phyloP scores from a whole-genome alignment of 1,140 invertebrate genomes.

The Bombus confusus region DNA sequence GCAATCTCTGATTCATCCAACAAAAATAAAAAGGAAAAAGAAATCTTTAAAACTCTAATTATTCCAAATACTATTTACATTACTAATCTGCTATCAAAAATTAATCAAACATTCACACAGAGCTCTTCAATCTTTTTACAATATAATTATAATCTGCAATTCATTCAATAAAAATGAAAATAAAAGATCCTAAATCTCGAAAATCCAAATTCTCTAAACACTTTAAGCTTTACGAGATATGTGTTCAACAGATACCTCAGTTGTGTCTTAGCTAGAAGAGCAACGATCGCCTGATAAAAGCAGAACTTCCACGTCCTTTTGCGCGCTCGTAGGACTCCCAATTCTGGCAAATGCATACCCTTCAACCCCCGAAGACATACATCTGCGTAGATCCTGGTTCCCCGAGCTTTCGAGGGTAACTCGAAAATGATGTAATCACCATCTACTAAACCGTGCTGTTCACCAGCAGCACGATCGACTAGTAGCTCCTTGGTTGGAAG shows the following conservation, averaged over 20 bases:
- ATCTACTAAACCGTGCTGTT: conserved; percentile 70
- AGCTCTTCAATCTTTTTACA: too few relatives aligned
- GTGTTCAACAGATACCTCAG: conserved; percentile 64
- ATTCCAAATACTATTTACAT: not conserved
- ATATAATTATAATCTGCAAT: too few relatives aligned
- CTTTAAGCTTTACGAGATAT: not conserved
- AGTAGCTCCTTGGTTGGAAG: not conserved
- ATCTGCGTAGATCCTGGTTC: conserved; percentile 60
- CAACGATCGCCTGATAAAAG: conserved; percentile 74
- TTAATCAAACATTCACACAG: not conserved
- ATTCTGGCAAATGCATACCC: conserved; percentile 75
- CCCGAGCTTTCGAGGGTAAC: conserved; percentile 48
- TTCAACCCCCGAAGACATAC: conserved; percentile 70
- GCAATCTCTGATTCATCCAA: not conserved
- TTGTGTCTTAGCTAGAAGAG: conserved; percentile 75
- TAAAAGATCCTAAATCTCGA: not conserved
- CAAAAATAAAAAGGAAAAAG: not conserved
- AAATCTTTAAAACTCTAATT: not conserved
- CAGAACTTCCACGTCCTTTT: conserved; percentile 78
- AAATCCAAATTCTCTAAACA: not conserved
- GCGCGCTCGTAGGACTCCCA: conserved; percentile 57
- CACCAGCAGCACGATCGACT: conserved; percentile 68
- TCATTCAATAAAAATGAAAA: not conserved
- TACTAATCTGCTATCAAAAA: not conserved
- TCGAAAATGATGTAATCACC: conserved; percentile 72